Evolutionary conservation across 2,888 invertebrate species (phyloP).

Genomic region (Synanthedon tipuliformis): DNA sequence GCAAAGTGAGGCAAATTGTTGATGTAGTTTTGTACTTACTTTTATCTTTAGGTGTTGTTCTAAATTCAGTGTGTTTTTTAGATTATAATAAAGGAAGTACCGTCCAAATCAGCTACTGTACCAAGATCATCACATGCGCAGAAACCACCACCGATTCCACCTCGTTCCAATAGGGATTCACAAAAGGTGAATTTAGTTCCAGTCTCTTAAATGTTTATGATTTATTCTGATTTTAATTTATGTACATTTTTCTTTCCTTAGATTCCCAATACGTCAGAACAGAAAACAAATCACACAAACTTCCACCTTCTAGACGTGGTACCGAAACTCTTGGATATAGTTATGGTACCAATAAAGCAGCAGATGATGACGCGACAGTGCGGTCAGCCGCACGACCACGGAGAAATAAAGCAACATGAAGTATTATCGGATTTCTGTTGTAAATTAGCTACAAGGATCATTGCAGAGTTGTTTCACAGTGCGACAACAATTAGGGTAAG

Average conservation of each 20-base stretch:
- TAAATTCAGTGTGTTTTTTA: conserved; percentile 6
- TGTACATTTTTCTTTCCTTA: not conserved
- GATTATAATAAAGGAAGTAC: conserved; percentile 34
- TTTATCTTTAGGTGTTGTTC: too few relatives aligned
- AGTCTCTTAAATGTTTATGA: not conserved
- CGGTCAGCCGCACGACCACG: conserved; percentile 52
- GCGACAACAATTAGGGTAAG: conserved; percentile 37
- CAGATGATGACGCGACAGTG: conserved; percentile 63
- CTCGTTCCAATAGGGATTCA: conserved; percentile 34
- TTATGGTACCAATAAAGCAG: conserved; percentile 80
- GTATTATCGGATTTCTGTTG: conserved; percentile 77
- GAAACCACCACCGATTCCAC: conserved; percentile 56
- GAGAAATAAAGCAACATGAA: conserved; percentile 65
- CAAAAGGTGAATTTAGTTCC: conserved; percentile 22
- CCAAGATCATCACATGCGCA: conserved; percentile 42
- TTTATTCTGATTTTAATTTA: not conserved
- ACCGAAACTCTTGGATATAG: conserved; percentile 83
- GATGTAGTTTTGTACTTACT: too few relatives aligned
- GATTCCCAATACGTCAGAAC: conserved; percentile 5
- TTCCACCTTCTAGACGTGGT: conserved; percentile 86
- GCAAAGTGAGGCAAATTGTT: conserved; percentile 22
- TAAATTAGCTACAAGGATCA: conserved; percentile 82
- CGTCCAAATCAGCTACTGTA: conserved; percentile 47
- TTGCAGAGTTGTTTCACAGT: conserved; percentile 81
- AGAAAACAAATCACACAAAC: conserved; percentile 34